These are phyloP conservation scores for Nyctibius bracteatus DNA, from an alignment of 2,113 vertebrate genomes.

Conservation along the genomic window DNA sequence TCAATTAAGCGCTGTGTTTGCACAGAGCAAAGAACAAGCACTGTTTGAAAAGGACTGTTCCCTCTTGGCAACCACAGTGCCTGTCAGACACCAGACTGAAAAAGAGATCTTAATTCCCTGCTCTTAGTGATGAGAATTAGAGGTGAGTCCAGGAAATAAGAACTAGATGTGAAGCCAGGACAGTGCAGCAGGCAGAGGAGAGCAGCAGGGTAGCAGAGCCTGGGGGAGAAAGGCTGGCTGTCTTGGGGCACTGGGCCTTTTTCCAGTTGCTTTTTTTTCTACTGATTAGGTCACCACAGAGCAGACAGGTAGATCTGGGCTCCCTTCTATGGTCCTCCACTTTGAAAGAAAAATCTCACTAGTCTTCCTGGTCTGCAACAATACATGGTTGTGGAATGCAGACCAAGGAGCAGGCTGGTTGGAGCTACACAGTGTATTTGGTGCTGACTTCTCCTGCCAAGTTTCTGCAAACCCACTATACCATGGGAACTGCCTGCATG, in stretches of 20 bases:
- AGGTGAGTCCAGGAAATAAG: not conserved
- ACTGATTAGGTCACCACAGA: not conserved
- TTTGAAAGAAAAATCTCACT: not conserved
- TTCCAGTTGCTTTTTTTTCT: not conserved
- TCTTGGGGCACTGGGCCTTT: fast-evolving
- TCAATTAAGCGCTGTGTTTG: not conserved
- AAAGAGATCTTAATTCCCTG: not conserved
- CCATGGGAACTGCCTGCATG: not conserved
- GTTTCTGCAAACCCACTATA: not conserved
- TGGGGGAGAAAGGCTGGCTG: not conserved
- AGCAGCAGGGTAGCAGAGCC: not conserved
- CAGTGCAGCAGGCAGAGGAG: not conserved
- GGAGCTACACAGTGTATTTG: not conserved
- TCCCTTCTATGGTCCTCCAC: not conserved
- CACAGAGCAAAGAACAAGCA: not conserved
- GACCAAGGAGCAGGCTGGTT: not conserved
- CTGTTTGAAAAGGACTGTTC: not conserved
- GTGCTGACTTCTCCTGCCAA: not conserved
- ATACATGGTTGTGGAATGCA: not conserved
- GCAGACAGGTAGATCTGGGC: not conserved
- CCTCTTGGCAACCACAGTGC: not conserved
- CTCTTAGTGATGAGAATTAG: not conserved
- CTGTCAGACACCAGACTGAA: not conserved
- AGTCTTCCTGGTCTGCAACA: not conserved
- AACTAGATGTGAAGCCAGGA: not conserved